phyloP scores from a whole-genome alignment of 2,888 invertebrate genomes.

The Yponomeuta malinellus region DNA sequence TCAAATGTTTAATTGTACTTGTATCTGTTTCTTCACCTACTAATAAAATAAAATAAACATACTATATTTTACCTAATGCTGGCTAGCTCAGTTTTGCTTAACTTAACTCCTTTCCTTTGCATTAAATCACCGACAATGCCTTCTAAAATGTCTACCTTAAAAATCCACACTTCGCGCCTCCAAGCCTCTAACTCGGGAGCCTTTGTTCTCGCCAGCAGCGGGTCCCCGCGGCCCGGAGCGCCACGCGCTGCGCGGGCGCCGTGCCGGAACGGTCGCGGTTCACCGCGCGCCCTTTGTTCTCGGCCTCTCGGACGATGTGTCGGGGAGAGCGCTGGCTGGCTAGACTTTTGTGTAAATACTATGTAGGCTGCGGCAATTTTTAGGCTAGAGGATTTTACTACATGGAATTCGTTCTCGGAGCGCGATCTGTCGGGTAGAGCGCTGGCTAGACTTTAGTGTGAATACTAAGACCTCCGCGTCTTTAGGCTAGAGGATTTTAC shows the following conservation, averaged over 20 bases:
- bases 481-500: too few relatives aligned
- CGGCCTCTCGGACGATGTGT: slow-evolving; percentile 27
- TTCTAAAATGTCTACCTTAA: neutral
- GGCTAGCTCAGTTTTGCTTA: too few relatives aligned
- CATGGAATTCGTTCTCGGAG: neutral
- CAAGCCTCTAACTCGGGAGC: neutral
- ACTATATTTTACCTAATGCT: too few relatives aligned
- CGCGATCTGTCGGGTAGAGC: neutral
- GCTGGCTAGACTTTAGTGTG: slow-evolving; percentile 29
- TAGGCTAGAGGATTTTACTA: too few relatives aligned
- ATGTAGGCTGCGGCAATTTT: too few relatives aligned
- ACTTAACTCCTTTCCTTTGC: too few relatives aligned
- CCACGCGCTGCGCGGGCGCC: slow-evolving; percentile 30
- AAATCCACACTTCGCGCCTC: too few relatives aligned
- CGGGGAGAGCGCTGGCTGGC: slow-evolving; percentile 35
- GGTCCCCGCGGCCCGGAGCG: neutral
- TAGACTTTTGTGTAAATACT: neutral
- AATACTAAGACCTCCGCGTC: too few relatives aligned
- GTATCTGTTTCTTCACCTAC: too few relatives aligned
- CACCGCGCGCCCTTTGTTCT: slow-evolving; percentile 75
- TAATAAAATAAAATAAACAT: too few relatives aligned
- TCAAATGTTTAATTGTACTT: too few relatives aligned
- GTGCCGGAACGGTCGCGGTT: slow-evolving; percentile 69
- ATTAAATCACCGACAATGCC: neutral
- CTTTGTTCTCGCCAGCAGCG: neutral